These are phyloP conservation scores for Phalacrocorax carbo DNA, from an alignment of 2,113 vertebrate species.

Conservation along the genomic window DNA sequence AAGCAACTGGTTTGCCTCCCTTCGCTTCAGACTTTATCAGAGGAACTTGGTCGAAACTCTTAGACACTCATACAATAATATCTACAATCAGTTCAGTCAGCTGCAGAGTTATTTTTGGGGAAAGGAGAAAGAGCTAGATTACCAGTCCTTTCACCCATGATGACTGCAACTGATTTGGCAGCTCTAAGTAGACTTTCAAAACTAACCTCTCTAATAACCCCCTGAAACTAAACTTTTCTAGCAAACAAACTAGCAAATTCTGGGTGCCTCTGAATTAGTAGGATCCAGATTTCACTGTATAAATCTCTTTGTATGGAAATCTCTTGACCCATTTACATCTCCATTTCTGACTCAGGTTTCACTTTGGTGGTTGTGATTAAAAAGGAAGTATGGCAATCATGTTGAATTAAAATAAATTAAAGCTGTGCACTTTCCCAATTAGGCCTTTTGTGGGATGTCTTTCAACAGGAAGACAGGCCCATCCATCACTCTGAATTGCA, in stretches of 20 bases:
- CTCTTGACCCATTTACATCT: constrained; percentile 40
- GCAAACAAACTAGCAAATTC: constrained; percentile 6
- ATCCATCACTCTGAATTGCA: constrained; percentile 40
- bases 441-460: constrained; percentile 21
- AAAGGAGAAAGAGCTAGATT: constrained; percentile 4
- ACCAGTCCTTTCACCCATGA: constrained; percentile 4
- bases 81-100: constrained; percentile 38
- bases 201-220: constrained; percentile 37
- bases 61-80: constrained; percentile 32
- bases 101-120: constrained; percentile 50
- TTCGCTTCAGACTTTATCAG: constrained; percentile 49
- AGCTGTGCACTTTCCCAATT: constrained; percentile 46
- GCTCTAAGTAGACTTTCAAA: constrained; percentile 15
- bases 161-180: constrained; percentile 53
- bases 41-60: constrained; percentile 35
- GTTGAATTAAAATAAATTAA: constrained; percentile 57
- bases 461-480: constrained; percentile 35
- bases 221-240: constrained; percentile 1
- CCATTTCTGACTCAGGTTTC: constrained; percentile 40
- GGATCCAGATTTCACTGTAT: neutral
- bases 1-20: constrained; percentile 18
- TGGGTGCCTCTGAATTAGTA: constrained; percentile 12
- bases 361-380: constrained; percentile 35
- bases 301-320: constrained; percentile 4
- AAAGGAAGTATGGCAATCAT: constrained; percentile 24